phyloP scores from a whole-genome alignment of 2,797 vertebrate species.

The Anisognathus igniventris region DNA sequence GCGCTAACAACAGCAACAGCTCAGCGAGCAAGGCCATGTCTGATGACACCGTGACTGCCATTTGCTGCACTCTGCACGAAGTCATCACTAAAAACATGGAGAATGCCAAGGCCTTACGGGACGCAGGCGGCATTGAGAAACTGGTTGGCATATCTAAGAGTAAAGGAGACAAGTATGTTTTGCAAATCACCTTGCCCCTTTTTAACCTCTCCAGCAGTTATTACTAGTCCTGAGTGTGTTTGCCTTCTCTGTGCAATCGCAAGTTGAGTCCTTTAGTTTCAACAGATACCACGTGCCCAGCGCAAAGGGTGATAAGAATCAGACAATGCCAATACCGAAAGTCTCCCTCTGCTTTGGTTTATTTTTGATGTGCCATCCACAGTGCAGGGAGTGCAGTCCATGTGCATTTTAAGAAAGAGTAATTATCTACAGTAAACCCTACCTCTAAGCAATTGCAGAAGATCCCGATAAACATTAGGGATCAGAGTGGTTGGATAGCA shows the following conservation, averaged over 20 bases:
- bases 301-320: background rate
- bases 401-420: background rate
- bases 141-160: conserved; percentile 92
- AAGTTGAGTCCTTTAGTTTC: background rate
- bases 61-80: conserved; percentile 95
- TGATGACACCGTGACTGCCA: conserved; percentile 95
- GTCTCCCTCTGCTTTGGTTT: background rate
- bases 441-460: background rate
- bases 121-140: conserved; percentile 90
- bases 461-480: background rate
- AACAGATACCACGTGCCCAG: background rate
- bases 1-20: conserved; percentile 85
- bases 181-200: background rate
- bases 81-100: conserved; percentile 96
- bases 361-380: background rate
- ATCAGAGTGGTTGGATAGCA: background rate
- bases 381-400: background rate
- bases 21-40: conserved; percentile 87
- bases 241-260: background rate
- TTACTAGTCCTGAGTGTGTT: conserved; percentile 3
- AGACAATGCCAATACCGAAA: background rate
- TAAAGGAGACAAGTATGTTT: conserved; percentile 98
- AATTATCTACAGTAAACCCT: background rate
- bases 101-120: conserved; percentile 92
- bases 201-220: background rate